A percentile compares a stretch with the other conserved stretches of the same genome.
Evolutionary conservation across 2,888 invertebrate genomes (phyloP).

Genomic region (Julus scandinavius): DNA sequence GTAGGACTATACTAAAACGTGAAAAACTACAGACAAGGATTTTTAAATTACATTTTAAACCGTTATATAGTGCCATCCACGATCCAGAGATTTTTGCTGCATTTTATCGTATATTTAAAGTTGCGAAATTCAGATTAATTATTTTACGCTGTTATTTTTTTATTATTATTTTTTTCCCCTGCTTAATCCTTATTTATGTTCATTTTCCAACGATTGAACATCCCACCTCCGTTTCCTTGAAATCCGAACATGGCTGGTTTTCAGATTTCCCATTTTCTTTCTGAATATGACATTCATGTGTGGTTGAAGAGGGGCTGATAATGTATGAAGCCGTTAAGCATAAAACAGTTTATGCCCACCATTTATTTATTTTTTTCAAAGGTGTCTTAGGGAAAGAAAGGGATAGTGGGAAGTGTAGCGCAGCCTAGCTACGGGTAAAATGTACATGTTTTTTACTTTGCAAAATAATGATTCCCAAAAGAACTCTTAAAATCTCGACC

Average conservation of each 20-base stretch:
- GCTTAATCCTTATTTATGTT: constrained; percentile 1
- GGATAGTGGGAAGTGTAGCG: neutral
- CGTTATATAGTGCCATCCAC: neutral
- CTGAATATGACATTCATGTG: constrained; percentile 46
- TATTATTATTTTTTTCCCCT: neutral
- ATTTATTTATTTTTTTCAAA: constrained; percentile 35
- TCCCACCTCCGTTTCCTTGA: neutral
- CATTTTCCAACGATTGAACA: constrained; percentile 45
- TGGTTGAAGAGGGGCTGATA: constrained; percentile 1
- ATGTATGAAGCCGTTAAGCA: constrained; percentile 35
- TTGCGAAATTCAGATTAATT: neutral
- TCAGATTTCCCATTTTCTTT: constrained; percentile 6
- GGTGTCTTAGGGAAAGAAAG: constrained; percentile 6
- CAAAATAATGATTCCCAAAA: constrained; percentile 50
- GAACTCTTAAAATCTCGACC: constrained; percentile 51
- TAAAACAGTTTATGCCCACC: constrained; percentile 41
- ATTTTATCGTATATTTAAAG: neutral
- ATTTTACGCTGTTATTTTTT: neutral
- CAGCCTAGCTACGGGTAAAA: neutral
- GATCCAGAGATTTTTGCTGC: too few relatives aligned
- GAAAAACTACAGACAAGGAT: neutral
- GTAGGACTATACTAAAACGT: neutral
- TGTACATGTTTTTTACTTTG: neutral
- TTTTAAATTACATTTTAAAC: neutral
- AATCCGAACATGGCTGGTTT: neutral